These are phyloP conservation scores for Pavo muticus DNA, from an alignment of 2,113 vertebrate species.

Conservation along the genomic window DNA sequence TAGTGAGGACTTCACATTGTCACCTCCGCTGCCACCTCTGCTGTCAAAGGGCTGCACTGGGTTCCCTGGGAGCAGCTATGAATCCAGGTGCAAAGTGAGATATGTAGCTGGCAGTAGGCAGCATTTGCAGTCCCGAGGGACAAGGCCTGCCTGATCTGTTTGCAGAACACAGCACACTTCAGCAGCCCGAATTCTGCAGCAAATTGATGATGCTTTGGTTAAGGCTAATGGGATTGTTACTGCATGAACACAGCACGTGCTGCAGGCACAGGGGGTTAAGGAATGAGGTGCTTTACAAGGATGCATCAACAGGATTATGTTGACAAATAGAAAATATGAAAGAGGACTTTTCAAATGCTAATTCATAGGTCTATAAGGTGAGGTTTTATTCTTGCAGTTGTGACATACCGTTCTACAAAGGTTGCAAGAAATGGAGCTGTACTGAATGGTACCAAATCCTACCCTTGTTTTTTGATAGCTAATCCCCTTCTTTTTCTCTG, in stretches of 20 bases:
- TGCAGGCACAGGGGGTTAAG: not conserved
- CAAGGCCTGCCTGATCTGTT: not conserved
- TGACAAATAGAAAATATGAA: not conserved
- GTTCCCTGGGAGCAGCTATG: not conserved
- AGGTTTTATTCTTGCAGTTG: not conserved
- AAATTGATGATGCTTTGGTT: not conserved
- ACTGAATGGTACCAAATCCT: not conserved
- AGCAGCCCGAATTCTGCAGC: not conserved
- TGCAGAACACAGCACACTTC: not conserved
- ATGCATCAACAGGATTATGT: not conserved
- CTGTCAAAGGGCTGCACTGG: not conserved
- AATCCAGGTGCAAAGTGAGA: not conserved
- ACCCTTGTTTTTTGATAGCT: not conserved
- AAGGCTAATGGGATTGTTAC: not conserved
- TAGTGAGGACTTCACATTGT: not conserved
- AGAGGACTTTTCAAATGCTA: not conserved
- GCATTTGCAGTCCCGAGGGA: not conserved
- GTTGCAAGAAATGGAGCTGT: not conserved
- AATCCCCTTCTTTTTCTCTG: not conserved
- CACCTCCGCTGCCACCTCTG: not conserved
- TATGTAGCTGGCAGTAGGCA: not conserved
- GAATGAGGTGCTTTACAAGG: not conserved
- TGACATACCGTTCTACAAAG: not conserved
- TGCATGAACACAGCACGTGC: rapidly evolving
- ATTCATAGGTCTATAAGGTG: not conserved